Percentiles rank a stretch among this genome's conserved stretches.
Evolutionary conservation across 2,888 invertebrate species (phyloP).

Genomic region (Lissonota sp.): DNA sequence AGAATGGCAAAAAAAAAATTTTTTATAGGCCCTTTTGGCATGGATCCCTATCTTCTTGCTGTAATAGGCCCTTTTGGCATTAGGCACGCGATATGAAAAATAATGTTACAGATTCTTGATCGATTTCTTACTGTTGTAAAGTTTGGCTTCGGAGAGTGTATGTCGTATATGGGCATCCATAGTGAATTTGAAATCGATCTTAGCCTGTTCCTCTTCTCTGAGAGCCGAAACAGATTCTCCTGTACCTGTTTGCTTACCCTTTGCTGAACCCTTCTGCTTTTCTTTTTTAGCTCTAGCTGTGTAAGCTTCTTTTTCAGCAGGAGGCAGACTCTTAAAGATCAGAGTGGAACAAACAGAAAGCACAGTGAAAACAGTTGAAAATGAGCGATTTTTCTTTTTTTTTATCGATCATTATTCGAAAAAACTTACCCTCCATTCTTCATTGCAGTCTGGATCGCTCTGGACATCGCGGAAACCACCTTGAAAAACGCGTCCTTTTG

Average conservation of each 20-base stretch:
- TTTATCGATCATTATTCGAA: not conserved
- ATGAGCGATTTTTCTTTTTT: no score
- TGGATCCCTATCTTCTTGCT: no score
- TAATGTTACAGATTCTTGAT: slow-evolving; percentile 4
- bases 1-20: no score
- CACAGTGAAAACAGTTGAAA: not conserved
- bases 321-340: slow-evolving; percentile 67
- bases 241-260: slow-evolving; percentile 74
- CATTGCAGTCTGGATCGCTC: slow-evolving; percentile 68
- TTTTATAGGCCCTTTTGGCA: no score
- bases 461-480: slow-evolving; percentile 75
- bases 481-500: slow-evolving; percentile 71
- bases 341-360: slow-evolving; percentile 12
- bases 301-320: slow-evolving; percentile 71
- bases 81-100: no score
- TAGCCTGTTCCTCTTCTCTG: slow-evolving; percentile 64
- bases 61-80: no score
- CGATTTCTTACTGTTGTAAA: slow-evolving; percentile 64
- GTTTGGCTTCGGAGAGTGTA: slow-evolving; percentile 61
- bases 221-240: slow-evolving; percentile 74
- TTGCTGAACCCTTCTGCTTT: slow-evolving; percentile 62
- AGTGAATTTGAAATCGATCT: slow-evolving; percentile 64
- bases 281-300: slow-evolving; percentile 73
- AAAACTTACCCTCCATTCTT: slow-evolving; percentile 77
- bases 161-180: slow-evolving; percentile 74